Conservation (phyloP, 2,113 vertebrate genomes). For the Dicerorhinus sumatrensis region DNA sequence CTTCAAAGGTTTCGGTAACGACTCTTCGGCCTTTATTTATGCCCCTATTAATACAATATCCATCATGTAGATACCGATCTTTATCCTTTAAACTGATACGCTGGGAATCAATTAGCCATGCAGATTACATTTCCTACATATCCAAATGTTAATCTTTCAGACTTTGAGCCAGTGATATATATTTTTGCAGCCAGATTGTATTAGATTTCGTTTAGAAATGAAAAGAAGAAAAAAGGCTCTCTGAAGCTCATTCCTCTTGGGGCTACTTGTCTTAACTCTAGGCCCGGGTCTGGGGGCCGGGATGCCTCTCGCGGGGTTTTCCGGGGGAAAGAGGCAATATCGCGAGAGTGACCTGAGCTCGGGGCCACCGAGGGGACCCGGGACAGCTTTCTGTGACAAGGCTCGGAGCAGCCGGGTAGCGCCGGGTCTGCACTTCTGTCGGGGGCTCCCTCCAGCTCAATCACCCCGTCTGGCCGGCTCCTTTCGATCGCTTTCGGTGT, state of each 20-base stretch:
- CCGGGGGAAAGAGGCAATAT: no score
- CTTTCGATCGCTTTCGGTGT: background rate
- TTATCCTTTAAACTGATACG: slow-evolving; percentile 91
- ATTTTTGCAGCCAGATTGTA: slow-evolving; percentile 84
- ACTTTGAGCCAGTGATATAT: slow-evolving; percentile 82
- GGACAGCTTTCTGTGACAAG: background rate
- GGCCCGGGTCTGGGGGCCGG: background rate
- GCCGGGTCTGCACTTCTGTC: background rate
- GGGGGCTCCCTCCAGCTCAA: fast-evolving
- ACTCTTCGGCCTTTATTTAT: slow-evolving; percentile 90
- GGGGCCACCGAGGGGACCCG: fast-evolving
- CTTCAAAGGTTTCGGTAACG: slow-evolving; percentile 89
- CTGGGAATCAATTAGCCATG: slow-evolving; percentile 92
- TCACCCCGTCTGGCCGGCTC: fast-evolving
- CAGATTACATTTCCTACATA: slow-evolving; percentile 91
- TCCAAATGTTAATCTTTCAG: slow-evolving; percentile 90
- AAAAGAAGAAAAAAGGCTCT: slow-evolving; percentile 27
- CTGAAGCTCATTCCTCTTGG: slow-evolving; percentile 81
- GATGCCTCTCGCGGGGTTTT: background rate
- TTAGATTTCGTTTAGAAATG: slow-evolving; percentile 86
- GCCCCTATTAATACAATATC: slow-evolving; percentile 91
- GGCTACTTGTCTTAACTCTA: slow-evolving; percentile 81
- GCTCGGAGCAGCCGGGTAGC: fast-evolving
- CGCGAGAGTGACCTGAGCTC: fast-evolving
- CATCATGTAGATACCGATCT: slow-evolving; percentile 91